These are phyloP conservation scores for Petrocephalus sullivani DNA, from an alignment of 2,797 vertebrate genomes.

Conservation along the genomic window DNA sequence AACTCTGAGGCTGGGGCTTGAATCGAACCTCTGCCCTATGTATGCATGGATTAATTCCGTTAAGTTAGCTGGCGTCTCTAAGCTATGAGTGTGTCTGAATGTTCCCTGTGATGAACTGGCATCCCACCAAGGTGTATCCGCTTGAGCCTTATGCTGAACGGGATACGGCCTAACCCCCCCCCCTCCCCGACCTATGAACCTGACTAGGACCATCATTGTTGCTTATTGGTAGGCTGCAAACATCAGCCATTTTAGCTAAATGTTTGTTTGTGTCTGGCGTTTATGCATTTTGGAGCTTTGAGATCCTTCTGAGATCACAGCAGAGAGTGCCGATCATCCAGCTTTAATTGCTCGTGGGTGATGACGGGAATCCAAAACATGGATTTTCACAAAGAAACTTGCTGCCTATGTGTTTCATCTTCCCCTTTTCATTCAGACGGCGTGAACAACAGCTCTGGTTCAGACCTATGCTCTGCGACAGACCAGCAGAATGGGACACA, in stretches of 20 bases:
- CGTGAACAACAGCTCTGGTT: constrained; percentile 40
- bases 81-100: background rate
- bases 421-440: constrained; percentile 31
- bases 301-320: background rate
- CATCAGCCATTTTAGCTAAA: too few species aligned
- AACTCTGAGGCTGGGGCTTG: background rate
- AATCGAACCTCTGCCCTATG: background rate
- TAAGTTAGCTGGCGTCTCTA: background rate
- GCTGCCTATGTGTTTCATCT: background rate
- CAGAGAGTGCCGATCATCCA: background rate
- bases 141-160: too few species aligned
- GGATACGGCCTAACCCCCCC: too few species aligned
- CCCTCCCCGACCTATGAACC: too few species aligned
- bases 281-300: background rate
- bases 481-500: background rate
- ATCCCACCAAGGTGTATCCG: too few species aligned
- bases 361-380: background rate
- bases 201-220: background rate
- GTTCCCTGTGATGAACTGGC: too few species aligned
- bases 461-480: constrained; percentile 47
- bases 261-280: too few species aligned
- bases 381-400: background rate
- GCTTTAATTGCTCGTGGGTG: background rate
- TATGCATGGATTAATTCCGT: background rate
- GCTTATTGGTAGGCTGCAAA: background rate